phyloP scores from a whole-genome alignment of 2,113 vertebrate species.

The Mohoua ochrocephala region DNA sequence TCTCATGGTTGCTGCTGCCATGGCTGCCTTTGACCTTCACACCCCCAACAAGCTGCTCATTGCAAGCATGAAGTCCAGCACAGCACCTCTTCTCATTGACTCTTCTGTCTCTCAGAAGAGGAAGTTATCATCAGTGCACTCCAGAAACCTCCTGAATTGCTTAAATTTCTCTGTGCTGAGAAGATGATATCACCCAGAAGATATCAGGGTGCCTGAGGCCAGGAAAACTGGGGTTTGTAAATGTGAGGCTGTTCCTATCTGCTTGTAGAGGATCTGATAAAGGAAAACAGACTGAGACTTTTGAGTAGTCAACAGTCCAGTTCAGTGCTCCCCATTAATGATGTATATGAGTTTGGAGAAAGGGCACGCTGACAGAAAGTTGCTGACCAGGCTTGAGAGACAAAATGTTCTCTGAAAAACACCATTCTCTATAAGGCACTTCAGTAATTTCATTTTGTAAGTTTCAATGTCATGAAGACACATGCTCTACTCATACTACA shows the following conservation, averaged over 20 bases:
- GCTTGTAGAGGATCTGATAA: not conserved
- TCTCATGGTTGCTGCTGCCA: not conserved
- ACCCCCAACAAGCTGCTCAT: fast-evolving
- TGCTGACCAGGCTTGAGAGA: not conserved
- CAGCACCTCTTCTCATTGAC: not conserved
- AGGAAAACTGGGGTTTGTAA: not conserved
- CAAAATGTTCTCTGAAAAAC: not conserved
- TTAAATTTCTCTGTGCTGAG: not conserved
- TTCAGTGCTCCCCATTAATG: not conserved
- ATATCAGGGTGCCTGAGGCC: not conserved
- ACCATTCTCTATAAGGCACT: not conserved
- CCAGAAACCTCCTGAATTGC: not conserved
- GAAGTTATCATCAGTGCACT: not conserved
- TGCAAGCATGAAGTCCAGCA: not conserved
- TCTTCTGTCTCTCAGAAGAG: not conserved
- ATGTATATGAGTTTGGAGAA: not conserved
- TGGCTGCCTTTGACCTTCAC: not conserved
- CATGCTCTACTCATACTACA: not conserved
- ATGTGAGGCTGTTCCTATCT: not conserved
- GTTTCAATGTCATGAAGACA: not conserved
- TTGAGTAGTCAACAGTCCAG: not conserved
- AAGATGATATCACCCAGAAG: no score
- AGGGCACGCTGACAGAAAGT: not conserved
- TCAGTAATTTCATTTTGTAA: not conserved
- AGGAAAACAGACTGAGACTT: not conserved